These are phyloP conservation scores for Ficedula albicollis DNA, from an alignment of 2,797 vertebrate genomes.

Conservation along the genomic window DNA sequence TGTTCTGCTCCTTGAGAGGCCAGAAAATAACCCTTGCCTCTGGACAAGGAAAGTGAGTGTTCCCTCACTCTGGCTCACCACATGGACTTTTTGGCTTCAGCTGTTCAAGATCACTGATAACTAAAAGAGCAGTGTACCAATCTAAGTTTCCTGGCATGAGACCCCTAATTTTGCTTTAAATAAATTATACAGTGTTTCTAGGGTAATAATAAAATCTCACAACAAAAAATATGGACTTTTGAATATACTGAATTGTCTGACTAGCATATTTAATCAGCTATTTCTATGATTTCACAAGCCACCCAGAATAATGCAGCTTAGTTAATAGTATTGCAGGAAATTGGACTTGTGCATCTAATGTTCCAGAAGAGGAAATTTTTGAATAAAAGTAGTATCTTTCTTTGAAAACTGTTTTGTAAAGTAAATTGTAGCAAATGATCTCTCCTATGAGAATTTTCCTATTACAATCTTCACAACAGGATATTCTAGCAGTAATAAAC, in stretches of 20 bases:
- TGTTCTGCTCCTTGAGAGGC: background rate
- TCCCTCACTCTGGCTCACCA: fast-evolving
- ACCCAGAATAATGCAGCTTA: background rate
- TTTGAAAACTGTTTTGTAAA: background rate
- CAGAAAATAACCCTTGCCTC: background rate
- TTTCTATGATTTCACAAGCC: background rate
- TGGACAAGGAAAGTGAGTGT: background rate
- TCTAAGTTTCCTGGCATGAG: background rate
- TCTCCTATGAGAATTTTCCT: background rate
- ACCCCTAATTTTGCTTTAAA: background rate
- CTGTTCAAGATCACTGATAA: background rate
- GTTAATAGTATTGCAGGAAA: background rate
- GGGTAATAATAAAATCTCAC: background rate
- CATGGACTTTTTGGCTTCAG: background rate
- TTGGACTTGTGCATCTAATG: background rate
- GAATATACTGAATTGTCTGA: background rate
- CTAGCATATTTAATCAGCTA: background rate
- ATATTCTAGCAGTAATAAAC: background rate
- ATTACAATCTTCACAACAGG: background rate
- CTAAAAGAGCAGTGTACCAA: background rate
- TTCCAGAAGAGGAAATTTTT: background rate
- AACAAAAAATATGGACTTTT: background rate
- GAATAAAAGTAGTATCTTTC: background rate
- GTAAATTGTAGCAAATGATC: background rate
- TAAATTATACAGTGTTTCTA: background rate